Evolutionary conservation across 2,797 vertebrate species (phyloP).

Genomic region (Kryptolebias ocellatus): DNA sequence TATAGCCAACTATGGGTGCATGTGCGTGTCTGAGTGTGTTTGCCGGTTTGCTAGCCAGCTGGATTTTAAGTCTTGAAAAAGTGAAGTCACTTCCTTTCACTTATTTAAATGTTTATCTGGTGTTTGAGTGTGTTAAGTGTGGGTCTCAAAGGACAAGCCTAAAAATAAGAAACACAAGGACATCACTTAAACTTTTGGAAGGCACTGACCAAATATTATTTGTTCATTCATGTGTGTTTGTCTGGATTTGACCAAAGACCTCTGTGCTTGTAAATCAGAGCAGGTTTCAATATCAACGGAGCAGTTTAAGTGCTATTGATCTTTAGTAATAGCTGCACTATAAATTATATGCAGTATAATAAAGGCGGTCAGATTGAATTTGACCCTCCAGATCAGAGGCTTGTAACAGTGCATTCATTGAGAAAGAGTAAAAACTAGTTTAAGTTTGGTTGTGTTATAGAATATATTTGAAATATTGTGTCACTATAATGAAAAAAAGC

Average conservation of each 20-base stretch:
- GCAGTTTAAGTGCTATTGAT: slow-evolving; percentile 80
- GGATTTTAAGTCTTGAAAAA: slow-evolving; percentile 38
- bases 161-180: slow-evolving; percentile 48
- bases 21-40: slow-evolving; percentile 5
- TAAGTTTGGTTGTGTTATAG: slow-evolving; percentile 7
- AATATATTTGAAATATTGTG: not conserved
- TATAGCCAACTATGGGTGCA: slow-evolving; percentile 7
- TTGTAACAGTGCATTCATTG: slow-evolving; percentile 44
- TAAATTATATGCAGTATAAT: slow-evolving; percentile 74
- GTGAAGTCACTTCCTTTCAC: slow-evolving; percentile 21
- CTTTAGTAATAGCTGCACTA: slow-evolving; percentile 75
- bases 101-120: slow-evolving; percentile 7
- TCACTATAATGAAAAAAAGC: not conserved
- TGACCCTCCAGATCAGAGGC: slow-evolving; percentile 53
- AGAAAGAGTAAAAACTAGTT: slow-evolving; percentile 17
- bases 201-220: slow-evolving; percentile 36
- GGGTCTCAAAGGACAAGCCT: slow-evolving; percentile 40
- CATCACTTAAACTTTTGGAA: slow-evolving; percentile 30
- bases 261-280: slow-evolving; percentile 75
- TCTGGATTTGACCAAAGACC: slow-evolving; percentile 50
- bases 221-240: slow-evolving; percentile 26
- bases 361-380: slow-evolving; percentile 66
- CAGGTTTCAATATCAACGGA: slow-evolving; percentile 78
- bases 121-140: not conserved
- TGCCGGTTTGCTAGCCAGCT: slow-evolving; percentile 25